Conservation (phyloP, 2,888 invertebrate genomes). For the Cheilosia vulpina region DNA sequence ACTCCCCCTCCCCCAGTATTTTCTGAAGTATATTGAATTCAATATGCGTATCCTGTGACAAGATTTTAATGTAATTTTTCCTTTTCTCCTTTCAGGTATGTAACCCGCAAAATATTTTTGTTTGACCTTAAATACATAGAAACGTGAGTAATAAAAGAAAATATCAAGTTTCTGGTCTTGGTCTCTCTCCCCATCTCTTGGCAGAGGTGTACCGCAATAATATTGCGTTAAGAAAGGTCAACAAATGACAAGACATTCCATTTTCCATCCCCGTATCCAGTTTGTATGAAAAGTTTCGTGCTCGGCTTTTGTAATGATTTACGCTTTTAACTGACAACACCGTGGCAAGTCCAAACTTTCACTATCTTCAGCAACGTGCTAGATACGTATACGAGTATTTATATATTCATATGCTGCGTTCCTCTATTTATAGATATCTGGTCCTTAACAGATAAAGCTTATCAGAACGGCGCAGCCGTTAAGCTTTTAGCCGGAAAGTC, state of each 20-base stretch:
- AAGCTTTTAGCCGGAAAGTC: slow-evolving; percentile 70
- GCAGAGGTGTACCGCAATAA: slow-evolving; percentile 64
- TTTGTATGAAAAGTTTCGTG: slow-evolving; percentile 9
- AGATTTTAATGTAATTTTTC: slow-evolving; percentile 2
- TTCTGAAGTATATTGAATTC: neutral
- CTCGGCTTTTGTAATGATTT: slow-evolving; percentile 3
- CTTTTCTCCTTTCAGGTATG: slow-evolving; percentile 50
- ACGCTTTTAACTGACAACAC: slow-evolving; percentile 7
- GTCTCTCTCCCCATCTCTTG: slow-evolving; percentile 10
- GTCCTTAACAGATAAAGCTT: slow-evolving; percentile 60
- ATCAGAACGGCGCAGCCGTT: slow-evolving; percentile 60
- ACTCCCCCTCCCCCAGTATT: neutral
- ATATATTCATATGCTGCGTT: neutral
- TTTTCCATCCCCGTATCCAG: neutral
- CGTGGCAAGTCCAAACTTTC: slow-evolving; percentile 57
- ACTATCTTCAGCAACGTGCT: slow-evolving; percentile 64
- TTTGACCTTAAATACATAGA: slow-evolving; percentile 25
- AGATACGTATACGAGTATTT: slow-evolving; percentile 37
- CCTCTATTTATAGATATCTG: slow-evolving; percentile 63
- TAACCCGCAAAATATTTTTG: neutral
- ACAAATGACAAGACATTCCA: slow-evolving; percentile 45
- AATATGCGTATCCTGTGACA: neutral
- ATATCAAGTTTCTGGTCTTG: slow-evolving; percentile 27
- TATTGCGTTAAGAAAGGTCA: slow-evolving; percentile 72
- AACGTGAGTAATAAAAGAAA: slow-evolving; percentile 54